Evolutionary conservation across 1,140 invertebrate species (phyloP).

Genomic region (Drosophila nikananu): DNA sequence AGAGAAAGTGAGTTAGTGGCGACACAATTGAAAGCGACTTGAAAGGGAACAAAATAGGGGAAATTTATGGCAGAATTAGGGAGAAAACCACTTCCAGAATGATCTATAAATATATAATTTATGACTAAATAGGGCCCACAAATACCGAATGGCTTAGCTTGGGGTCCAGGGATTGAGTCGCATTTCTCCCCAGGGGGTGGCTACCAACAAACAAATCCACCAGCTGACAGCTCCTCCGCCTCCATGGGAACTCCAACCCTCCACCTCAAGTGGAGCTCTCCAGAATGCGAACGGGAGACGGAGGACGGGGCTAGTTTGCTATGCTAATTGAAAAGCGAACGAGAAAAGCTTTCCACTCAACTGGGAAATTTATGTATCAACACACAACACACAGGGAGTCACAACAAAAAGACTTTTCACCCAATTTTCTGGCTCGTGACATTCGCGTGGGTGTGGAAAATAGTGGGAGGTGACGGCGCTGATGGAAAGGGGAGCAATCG

Average conservation of each 20-base stretch:
- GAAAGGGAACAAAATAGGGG: slow-evolving; percentile 2
- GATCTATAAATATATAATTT: slow-evolving; percentile 72
- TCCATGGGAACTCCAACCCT: slow-evolving; percentile 2
- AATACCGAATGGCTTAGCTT: slow-evolving; percentile 38
- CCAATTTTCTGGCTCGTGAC: slow-evolving; percentile 76
- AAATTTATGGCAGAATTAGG: slow-evolving; percentile 49
- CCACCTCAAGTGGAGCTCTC: slow-evolving; percentile 25
- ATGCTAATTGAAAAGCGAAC: slow-evolving; percentile 75
- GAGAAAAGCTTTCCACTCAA: slow-evolving; percentile 57
- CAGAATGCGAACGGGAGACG: background rate
- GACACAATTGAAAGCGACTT: slow-evolving; percentile 19
- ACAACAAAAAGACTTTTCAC: slow-evolving; percentile 66
- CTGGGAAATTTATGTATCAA: slow-evolving; percentile 66
- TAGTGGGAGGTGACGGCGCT: slow-evolving; percentile 14
- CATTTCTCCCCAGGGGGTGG: slow-evolving; percentile 25
- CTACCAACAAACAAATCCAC: slow-evolving; percentile 35
- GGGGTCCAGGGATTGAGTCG: slow-evolving; percentile 53
- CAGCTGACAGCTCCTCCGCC: slow-evolving; percentile 30
- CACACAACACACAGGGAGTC: slow-evolving; percentile 12
- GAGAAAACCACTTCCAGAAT: slow-evolving; percentile 39
- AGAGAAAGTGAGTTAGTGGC: slow-evolving; percentile 47
- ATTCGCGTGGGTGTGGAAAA: slow-evolving; percentile 54
- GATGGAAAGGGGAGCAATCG: slow-evolving; percentile 4
- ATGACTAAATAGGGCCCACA: slow-evolving; percentile 60
- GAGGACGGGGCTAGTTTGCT: slow-evolving; percentile 59